These are phyloP conservation scores for Lepisosteus oculatus DNA, from an alignment of 2,113 vertebrate genomes.

Conservation along the genomic window DNA sequence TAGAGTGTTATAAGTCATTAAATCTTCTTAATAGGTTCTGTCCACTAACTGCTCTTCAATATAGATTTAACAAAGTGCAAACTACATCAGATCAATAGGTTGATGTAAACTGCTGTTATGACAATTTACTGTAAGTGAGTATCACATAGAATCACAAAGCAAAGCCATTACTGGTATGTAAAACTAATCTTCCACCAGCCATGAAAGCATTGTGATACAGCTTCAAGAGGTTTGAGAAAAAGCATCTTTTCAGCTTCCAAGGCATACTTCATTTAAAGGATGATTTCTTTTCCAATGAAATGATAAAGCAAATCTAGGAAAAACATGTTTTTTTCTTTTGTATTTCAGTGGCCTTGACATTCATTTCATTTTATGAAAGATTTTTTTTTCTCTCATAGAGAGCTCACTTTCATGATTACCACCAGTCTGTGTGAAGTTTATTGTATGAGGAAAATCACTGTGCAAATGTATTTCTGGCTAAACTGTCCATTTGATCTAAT, in stretches of 20 bases:
- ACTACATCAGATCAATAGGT: neutral
- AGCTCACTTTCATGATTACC: too few species aligned
- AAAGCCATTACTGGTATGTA: neutral
- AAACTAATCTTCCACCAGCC: slow-evolving; percentile 3
- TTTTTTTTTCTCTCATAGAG: too few species aligned
- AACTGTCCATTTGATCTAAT: too few species aligned
- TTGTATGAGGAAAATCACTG: too few species aligned
- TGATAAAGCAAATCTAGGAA: too few species aligned
- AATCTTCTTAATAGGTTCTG: neutral
- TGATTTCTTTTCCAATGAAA: too few species aligned
- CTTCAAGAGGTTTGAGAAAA: neutral
- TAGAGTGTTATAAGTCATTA: neutral
- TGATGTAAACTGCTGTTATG: neutral
- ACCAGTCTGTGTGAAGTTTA: too few species aligned
- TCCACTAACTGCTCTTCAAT: neutral
- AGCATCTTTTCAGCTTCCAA: neutral
- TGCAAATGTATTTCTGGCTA: too few species aligned
- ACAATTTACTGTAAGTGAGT: slow-evolving; percentile 4
- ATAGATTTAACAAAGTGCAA: neutral
- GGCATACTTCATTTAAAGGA: neutral
- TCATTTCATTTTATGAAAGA: too few species aligned
- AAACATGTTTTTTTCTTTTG: too few species aligned
- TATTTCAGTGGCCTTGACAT: too few species aligned
- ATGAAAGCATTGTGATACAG: neutral
- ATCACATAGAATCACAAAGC: slow-evolving; percentile 9